Evolutionary conservation across 2,888 invertebrate species (phyloP).

Genomic region (Eudemis profundana): DNA sequence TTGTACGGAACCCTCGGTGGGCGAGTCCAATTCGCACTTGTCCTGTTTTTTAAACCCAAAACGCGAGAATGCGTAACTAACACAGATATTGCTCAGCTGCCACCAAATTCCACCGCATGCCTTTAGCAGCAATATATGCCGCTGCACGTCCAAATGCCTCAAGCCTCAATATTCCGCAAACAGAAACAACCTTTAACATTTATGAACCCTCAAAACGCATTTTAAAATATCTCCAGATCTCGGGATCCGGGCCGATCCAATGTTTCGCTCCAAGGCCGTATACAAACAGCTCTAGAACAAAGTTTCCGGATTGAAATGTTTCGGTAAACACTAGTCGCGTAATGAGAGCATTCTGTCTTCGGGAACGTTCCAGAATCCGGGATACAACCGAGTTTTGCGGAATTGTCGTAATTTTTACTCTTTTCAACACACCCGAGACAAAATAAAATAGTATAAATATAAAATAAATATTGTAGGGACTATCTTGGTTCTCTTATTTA

Average conservation of each 20-base stretch:
- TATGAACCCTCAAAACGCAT: not conserved
- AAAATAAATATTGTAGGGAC: too few relatives aligned
- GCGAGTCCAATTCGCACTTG: too few relatives aligned
- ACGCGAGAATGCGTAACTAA: not conserved
- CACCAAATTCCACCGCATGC: not conserved
- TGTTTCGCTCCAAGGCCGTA: slow-evolving; percentile 54
- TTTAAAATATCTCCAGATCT: slow-evolving; percentile 4
- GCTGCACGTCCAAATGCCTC: not conserved
- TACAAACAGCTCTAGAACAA: slow-evolving; percentile 66
- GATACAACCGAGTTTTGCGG: too few relatives aligned
- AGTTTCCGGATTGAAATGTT: slow-evolving; percentile 75
- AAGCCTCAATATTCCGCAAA: not conserved
- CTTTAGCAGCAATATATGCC: not conserved
- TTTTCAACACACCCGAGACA: too few relatives aligned
- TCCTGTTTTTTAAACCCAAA: not conserved
- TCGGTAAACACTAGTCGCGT: slow-evolving; percentile 70
- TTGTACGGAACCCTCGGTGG: too few relatives aligned
- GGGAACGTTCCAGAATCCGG: slow-evolving; percentile 43
- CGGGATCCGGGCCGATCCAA: slow-evolving; percentile 4
- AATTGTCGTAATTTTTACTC: too few relatives aligned
- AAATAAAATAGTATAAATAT: too few relatives aligned
- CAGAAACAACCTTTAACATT: not conserved
- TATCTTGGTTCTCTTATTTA: too few relatives aligned
- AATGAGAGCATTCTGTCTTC: slow-evolving; percentile 66
- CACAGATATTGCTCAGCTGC: not conserved